Percentiles rank a stretch among this genome's conserved stretches.
phyloP scores from a whole-genome alignment of 2,888 invertebrate genomes.

The Trileptium ribeirensis region DNA sequence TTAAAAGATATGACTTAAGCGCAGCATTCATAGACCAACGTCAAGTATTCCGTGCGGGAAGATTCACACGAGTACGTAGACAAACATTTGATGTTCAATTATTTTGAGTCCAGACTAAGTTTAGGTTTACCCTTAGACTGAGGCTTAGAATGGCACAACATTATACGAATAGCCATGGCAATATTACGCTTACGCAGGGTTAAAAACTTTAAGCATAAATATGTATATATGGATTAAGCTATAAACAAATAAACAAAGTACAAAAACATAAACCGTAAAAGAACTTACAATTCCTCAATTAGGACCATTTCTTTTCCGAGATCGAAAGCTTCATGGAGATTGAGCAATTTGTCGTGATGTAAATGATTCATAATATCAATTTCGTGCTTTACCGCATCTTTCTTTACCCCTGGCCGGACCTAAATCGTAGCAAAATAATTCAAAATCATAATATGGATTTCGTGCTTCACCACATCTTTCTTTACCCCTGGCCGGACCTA shows the following conservation, averaged over 20 bases:
- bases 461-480: slow-evolving; percentile 53
- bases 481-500: slow-evolving; percentile 51
- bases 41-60: too few species aligned
- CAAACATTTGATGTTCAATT: too few species aligned
- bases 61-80: too few species aligned
- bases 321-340: slow-evolving; percentile 55
- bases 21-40: too few species aligned
- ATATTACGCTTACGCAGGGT: not conserved
- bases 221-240: not conserved
- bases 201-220: not conserved
- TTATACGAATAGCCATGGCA: not conserved
- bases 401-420: slow-evolving; percentile 52
- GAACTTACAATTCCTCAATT: slow-evolving; percentile 54
- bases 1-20: too few species aligned
- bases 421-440: too few species aligned
- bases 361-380: slow-evolving; percentile 55
- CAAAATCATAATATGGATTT: slow-evolving; percentile 56
- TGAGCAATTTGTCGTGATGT: slow-evolving; percentile 53
- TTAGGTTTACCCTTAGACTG: too few species aligned
- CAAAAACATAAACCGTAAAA: not conserved
- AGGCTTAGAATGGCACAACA: too few species aligned
- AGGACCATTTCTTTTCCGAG: slow-evolving; percentile 54
- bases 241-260: too few species aligned
- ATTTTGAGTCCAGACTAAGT: too few species aligned
- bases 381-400: slow-evolving; percentile 53